Conservation (phyloP, 2,888 invertebrate species). For the Eurytoma adleriae region DNA sequence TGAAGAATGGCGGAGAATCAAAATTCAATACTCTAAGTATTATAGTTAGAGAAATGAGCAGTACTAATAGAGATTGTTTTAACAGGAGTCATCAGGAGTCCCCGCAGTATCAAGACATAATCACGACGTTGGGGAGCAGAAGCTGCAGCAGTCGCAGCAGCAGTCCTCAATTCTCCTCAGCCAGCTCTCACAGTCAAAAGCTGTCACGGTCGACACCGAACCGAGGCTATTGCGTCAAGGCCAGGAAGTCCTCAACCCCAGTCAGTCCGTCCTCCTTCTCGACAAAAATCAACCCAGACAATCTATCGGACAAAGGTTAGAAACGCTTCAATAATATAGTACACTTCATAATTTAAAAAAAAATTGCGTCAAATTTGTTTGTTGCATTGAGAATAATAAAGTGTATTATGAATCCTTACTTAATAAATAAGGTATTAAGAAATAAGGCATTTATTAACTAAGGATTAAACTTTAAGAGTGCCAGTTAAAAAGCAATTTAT, state of each 20-base stretch:
- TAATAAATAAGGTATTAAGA: too few relatives aligned
- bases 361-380: too few relatives aligned
- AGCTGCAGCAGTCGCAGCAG: slow-evolving; percentile 37
- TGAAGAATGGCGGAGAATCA: too few relatives aligned
- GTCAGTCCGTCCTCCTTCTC: slow-evolving; percentile 68
- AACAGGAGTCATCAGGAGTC: neutral
- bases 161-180: slow-evolving; percentile 60
- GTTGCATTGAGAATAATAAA: too few relatives aligned
- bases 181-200: slow-evolving; percentile 64
- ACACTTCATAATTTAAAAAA: neutral
- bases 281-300: slow-evolving; percentile 66
- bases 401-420: too few relatives aligned
- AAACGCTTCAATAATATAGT: neutral
- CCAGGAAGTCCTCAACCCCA: slow-evolving; percentile 58
- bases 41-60: too few relatives aligned
- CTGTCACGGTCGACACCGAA: slow-evolving; percentile 61
- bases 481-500: too few relatives aligned
- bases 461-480: too few relatives aligned
- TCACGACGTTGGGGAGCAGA: slow-evolving; percentile 13
- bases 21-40: too few relatives aligned
- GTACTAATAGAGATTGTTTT: neutral
- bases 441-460: too few relatives aligned
- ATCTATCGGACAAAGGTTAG: slow-evolving; percentile 38
- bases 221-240: slow-evolving; percentile 31
- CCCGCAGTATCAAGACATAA: slow-evolving; percentile 9